Base-by-base conservation (phyloP, 2,797 vertebrate genomes). In the Staurois parvus region DNA sequence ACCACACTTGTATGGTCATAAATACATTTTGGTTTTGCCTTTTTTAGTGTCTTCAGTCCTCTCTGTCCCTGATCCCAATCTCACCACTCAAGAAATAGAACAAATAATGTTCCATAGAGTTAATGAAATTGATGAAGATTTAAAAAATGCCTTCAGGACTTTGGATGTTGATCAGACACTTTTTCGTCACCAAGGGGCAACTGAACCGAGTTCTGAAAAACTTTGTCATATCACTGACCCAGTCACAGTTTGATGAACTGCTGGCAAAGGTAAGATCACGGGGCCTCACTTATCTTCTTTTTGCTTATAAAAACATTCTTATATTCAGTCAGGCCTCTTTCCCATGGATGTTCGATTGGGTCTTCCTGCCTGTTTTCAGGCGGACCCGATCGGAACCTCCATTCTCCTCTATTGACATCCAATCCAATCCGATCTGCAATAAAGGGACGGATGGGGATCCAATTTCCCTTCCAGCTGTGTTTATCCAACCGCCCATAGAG, bases 101-200 rank as follows among this genome's bases (percentile, higher is more conserved):
- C 72, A 88, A 76, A 91, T 94, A 85, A 90, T 93, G 69, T 79
- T 88, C 89, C 88, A 92, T 75, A 93, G 91, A 87, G 85, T 88
- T 28, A 68, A 45, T 2, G 87, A 91, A 66, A 94, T 86, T 88
- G 89, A 89, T 85, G 89, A 91, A 17, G 92, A 92, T 69, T 30
- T 95, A 69, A 91, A 83, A 68, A 92, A 91, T 75, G 89, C 91
- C 40, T 95, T 96, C 81, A 81, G 88, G 40, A 84, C 89, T 2
- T 86, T 92, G 7, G 94, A 95, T 84, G 52, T 85, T 1, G 87
- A 81, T 70, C 88, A 89, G 76, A 89, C 45, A 2, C 87, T 88
- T 85, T n/a, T 90, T 85, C 0, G 90, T 94, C 90, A 95, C 93
- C 11, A 93, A 85, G 87, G 89, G 77, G 5, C 91, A 94, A 72